Evolutionary conservation across 2,797 vertebrate genomes (phyloP), one percentile per base, ranked within the genome.

Genomic region (Aldrovandia affinis): DNA sequence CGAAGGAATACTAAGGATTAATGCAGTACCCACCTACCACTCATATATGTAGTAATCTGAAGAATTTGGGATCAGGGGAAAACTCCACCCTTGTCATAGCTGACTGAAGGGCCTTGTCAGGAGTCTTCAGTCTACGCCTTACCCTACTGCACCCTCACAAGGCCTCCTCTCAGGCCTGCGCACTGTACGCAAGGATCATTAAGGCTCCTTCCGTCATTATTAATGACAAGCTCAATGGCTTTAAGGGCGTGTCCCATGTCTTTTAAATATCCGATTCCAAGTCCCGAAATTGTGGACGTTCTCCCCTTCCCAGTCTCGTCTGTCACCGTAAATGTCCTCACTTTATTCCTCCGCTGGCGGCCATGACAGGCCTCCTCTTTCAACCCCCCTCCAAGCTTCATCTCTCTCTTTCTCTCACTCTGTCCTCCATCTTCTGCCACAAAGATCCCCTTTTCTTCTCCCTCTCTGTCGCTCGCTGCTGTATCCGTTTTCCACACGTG

Each of bases 401-500:
- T 86, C 88, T 85, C 86, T 83, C 86, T 86, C 88, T 86, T 83
- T 88, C 81, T 78, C 84, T 87, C 83, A 44, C 89, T 91, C 89
- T 91, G 89, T 90, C 88, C 50, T 54, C 42, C 77, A 77, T 84
- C 77, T 61, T 84, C 83, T 54, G 33, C 78, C 59, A 79, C 73
- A 77, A 77, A 44, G 73, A 77, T 80, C 77, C 39, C 83, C 52
- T 44, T 78, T 68, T 79, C 68, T 81, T 50, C 73, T 68, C 77
- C 78, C 47, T 39, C 55, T 4, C 81, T 39, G 57, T 47, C 75
- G n/a, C 78, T 84, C 83, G 30, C 96, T 93, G 96, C 97, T 97
- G 96, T 97, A 97, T 98, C 97, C 95, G 94, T 96, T 98, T 97
- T 97, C 97, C 94, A 96, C 98, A 97, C 97, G 97, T 98, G 97